Conservation (phyloP, 2,113 vertebrate genomes). For the Rafetus swinhoei region DNA sequence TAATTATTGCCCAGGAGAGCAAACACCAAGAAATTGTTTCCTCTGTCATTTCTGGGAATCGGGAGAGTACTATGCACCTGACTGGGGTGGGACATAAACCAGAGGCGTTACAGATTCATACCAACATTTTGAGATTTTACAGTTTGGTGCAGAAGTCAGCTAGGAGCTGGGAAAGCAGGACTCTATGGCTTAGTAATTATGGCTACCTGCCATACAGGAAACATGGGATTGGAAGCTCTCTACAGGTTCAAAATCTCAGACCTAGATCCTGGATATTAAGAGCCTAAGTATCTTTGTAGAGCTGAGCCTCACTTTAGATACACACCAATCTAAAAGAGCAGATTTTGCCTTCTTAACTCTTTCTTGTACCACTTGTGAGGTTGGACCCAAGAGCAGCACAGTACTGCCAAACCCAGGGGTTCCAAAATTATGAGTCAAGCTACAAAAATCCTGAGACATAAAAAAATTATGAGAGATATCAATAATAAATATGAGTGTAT, state of each 20-base stretch:
- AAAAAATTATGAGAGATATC: background rate
- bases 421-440: background rate
- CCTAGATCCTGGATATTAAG: background rate
- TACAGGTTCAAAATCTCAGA: background rate
- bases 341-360: background rate
- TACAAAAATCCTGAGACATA: background rate
- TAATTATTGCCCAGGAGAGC: slow-evolving; percentile 79
- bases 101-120: background rate
- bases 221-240: background rate
- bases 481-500: background rate
- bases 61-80: slow-evolving; percentile 48
- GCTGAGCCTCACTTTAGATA: background rate
- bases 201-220: slow-evolving; percentile 44
- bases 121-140: slow-evolving; percentile 41
- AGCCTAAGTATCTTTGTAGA: background rate
- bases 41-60: slow-evolving; percentile 62
- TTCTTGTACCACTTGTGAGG: background rate
- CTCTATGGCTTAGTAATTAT: slow-evolving; percentile 6
- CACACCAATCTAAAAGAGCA: background rate
- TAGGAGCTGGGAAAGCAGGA: background rate
- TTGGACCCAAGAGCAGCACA: background rate
- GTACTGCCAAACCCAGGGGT: background rate
- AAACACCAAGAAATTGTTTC: slow-evolving; percentile 66
- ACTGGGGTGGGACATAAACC: slow-evolving; percentile 18
- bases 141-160: slow-evolving; percentile 30